phyloP scores from a whole-genome alignment of 2,888 invertebrate species.

The Sarcophaga carnaria region DNA sequence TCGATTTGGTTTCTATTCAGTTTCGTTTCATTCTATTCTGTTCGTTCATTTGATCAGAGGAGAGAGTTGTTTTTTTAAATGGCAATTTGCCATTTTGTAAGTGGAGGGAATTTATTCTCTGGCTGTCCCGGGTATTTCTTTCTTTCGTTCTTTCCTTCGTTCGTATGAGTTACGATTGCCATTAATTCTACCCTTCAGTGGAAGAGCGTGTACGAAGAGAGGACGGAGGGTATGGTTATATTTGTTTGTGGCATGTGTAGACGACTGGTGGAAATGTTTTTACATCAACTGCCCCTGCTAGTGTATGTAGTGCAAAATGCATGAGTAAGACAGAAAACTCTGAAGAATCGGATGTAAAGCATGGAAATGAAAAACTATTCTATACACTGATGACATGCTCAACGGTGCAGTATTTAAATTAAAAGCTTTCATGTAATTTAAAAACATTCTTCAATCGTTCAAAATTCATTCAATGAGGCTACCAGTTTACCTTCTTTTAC shows the following conservation, averaged over 20 bases:
- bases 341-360: too few relatives aligned
- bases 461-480: too few relatives aligned
- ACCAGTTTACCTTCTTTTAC: too few relatives aligned
- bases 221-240: neutral
- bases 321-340: neutral
- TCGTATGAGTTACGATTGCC: neutral
- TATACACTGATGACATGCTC: too few relatives aligned
- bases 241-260: neutral
- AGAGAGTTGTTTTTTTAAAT: slow-evolving; percentile 38
- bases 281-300: neutral
- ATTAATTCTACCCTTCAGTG: neutral
- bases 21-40: neutral
- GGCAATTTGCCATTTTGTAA: slow-evolving; percentile 60
- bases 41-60: slow-evolving; percentile 9
- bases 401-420: too few relatives aligned
- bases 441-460: too few relatives aligned
- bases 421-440: too few relatives aligned
- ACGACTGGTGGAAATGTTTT: neutral
- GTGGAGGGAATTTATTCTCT: slow-evolving; percentile 21
- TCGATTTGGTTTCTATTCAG: neutral
- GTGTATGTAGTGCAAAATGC: neutral
- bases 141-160: neutral
- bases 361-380: neutral
- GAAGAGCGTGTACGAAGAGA: neutral
- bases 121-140: neutral